Percentiles rank a stretch among this genome's conserved stretches.
These are phyloP conservation scores for Escarpia spicata DNA, from an alignment of 2,888 invertebrate genomes.

Conservation along the genomic window DNA sequence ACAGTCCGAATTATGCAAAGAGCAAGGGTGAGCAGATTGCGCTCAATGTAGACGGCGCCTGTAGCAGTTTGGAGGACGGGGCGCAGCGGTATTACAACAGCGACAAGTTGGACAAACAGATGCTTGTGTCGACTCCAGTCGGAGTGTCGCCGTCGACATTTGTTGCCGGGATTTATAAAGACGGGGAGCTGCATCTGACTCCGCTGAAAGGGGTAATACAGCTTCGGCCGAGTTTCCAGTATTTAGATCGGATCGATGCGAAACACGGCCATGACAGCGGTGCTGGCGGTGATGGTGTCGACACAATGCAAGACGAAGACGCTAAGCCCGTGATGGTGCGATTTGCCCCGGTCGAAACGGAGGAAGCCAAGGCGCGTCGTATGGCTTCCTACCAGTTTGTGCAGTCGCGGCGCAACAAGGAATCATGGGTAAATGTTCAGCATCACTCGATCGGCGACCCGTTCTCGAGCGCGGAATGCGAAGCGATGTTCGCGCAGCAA, in stretches of 20 bases:
- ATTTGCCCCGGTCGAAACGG: constrained; percentile 81
- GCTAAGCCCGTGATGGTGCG: constrained; percentile 76
- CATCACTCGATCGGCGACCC: constrained; percentile 29
- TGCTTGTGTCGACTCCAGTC: constrained; percentile 52
- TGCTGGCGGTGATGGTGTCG: not conserved
- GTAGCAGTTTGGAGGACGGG: constrained; percentile 7
- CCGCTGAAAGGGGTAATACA: constrained; percentile 80
- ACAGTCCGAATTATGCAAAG: constrained; percentile 79
- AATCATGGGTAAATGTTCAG: constrained; percentile 74
- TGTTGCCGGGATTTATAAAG: constrained; percentile 56
- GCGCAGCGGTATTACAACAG: constrained; percentile 34
- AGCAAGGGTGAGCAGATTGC: constrained; percentile 89
- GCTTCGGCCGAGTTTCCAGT: constrained; percentile 81
- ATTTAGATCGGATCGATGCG: constrained; percentile 76
- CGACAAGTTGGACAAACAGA: constrained; percentile 62
- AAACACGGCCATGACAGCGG: not conserved
- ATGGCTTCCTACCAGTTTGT: constrained; percentile 83
- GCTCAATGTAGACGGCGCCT: constrained; percentile 79
- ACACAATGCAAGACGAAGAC: constrained; percentile 52
- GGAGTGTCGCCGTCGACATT: constrained; percentile 47
- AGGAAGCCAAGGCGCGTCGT: constrained; percentile 73
- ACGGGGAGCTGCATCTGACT: constrained; percentile 78
- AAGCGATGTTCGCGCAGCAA: constrained; percentile 37
- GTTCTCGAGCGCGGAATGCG: constrained; percentile 46
- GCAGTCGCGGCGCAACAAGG: constrained; percentile 78